These are phyloP conservation scores for Parochlus steinenii DNA, from an alignment of 2,888 invertebrate species.

Conservation along the genomic window DNA sequence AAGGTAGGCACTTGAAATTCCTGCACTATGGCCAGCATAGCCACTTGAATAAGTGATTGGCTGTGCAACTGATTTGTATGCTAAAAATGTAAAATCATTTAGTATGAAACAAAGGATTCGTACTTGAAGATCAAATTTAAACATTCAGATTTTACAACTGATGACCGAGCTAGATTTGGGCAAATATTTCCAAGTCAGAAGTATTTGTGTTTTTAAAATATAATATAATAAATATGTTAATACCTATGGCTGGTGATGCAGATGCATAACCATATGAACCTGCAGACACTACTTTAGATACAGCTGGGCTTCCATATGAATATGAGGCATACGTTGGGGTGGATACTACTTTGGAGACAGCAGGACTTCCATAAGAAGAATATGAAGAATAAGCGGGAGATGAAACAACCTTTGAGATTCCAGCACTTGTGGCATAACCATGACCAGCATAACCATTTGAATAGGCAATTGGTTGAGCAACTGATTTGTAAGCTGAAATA, in stretches of 20 bases:
- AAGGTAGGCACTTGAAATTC: background rate
- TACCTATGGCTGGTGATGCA: too few species aligned
- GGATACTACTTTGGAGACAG: slow-evolving; percentile 21
- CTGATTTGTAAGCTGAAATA: slow-evolving; percentile 14
- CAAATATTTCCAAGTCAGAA: too few species aligned
- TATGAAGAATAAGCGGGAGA: background rate
- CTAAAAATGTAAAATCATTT: too few species aligned
- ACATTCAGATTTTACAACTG: background rate
- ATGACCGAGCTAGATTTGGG: background rate
- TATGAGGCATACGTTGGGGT: slow-evolving; percentile 16
- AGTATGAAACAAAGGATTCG: too few species aligned
- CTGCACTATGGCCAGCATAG: background rate
- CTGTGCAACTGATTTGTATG: background rate
- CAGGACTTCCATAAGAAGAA: slow-evolving; percentile 13
- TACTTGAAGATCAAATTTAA: too few species aligned
- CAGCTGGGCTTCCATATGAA: slow-evolving; percentile 16
- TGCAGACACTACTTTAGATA: slow-evolving; percentile 13
- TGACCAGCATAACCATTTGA: slow-evolving; percentile 15
- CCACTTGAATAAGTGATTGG: background rate
- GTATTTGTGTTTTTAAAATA: too few species aligned
- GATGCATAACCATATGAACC: slow-evolving; percentile 10
- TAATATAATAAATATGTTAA: too few species aligned
- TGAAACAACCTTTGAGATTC: background rate
- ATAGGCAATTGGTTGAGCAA: slow-evolving; percentile 15
- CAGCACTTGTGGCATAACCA: too few species aligned